Evolutionary conservation across 2,888 invertebrate species (phyloP).

Genomic region (Lymantria monacha): DNA sequence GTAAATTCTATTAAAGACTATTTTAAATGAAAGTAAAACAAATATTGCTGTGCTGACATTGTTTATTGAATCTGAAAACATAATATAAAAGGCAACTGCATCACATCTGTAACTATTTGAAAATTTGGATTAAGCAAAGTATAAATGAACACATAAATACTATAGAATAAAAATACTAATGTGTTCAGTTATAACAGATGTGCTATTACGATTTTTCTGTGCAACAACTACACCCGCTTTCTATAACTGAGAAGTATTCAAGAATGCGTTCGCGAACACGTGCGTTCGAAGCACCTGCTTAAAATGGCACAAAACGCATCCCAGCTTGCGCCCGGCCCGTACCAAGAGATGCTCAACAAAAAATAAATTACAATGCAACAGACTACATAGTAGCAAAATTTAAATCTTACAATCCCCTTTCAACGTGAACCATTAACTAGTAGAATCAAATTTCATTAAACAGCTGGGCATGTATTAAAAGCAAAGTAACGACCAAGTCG

Average conservation of each 20-base stretch:
- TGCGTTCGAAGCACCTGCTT: conserved; percentile 44
- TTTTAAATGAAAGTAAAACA: too few species aligned
- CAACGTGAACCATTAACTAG: conserved; percentile 66
- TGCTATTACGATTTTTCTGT: neutral
- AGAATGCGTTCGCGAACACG: conserved; percentile 22
- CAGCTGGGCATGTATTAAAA: conserved; percentile 57
- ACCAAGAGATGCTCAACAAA: conserved; percentile 38
- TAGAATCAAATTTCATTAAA: conserved; percentile 71
- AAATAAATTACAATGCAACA: conserved; percentile 28
- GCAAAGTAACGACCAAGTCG: conserved; percentile 43
- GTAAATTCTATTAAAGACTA: too few species aligned
- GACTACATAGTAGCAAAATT: conserved; percentile 37
- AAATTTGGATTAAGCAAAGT: too few species aligned
- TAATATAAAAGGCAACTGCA: neutral
- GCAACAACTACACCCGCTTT: neutral
- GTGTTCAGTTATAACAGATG: neutral
- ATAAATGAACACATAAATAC: too few species aligned
- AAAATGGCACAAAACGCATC: conserved; percentile 34
- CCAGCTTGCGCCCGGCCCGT: conserved; percentile 26
- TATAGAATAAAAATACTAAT: neutral
- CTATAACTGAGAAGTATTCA: conserved; percentile 1
- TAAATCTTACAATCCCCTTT: conserved; percentile 48
- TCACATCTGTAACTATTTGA: neutral
- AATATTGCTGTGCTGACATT: neutral
- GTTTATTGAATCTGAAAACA: too few species aligned